Conservation (phyloP, 1,140 invertebrate species). For the Leucophenga varia region DNA sequence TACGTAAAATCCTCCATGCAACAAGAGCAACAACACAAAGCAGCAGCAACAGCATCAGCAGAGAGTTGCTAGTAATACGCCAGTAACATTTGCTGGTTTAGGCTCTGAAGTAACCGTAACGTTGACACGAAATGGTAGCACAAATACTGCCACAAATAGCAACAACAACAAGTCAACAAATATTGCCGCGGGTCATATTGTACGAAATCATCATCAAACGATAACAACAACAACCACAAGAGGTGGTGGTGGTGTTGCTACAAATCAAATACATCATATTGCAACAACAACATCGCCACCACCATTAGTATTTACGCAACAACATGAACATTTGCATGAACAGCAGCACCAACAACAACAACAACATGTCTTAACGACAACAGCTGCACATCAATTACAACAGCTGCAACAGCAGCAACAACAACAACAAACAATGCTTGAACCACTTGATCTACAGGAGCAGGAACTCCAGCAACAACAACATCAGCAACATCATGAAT, state of each 20-base stretch:
- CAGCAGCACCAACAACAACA: slow-evolving; percentile 26
- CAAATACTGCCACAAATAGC: slow-evolving; percentile 34
- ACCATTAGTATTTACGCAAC: not conserved
- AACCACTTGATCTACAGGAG: slow-evolving; percentile 7
- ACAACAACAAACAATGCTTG: slow-evolving; percentile 27
- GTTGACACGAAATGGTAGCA: slow-evolving; percentile 44
- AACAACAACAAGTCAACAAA: too few species aligned
- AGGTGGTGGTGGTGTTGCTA: not conserved
- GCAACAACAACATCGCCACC: not conserved
- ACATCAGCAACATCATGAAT: slow-evolving; percentile 14
- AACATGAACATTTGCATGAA: slow-evolving; percentile 19
- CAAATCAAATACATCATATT: too few species aligned
- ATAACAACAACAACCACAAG: not conserved
- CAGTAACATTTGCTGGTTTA: slow-evolving; percentile 48
- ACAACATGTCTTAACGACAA: slow-evolving; percentile 20
- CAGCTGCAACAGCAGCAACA: slow-evolving; percentile 34
- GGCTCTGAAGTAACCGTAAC: slow-evolving; percentile 54
- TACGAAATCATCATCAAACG: slow-evolving; percentile 27
- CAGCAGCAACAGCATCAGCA: slow-evolving; percentile 7
- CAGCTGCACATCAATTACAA: slow-evolving; percentile 30
- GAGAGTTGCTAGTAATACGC: slow-evolving; percentile 17
- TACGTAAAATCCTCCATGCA: slow-evolving; percentile 50
- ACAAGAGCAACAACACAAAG: too few species aligned
- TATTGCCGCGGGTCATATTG: slow-evolving; percentile 54
- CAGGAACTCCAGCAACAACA: slow-evolving; percentile 21